These are phyloP conservation scores for Ptychadena robeensis DNA, from an alignment of 2,797 vertebrate genomes.

Conservation along the genomic window DNA sequence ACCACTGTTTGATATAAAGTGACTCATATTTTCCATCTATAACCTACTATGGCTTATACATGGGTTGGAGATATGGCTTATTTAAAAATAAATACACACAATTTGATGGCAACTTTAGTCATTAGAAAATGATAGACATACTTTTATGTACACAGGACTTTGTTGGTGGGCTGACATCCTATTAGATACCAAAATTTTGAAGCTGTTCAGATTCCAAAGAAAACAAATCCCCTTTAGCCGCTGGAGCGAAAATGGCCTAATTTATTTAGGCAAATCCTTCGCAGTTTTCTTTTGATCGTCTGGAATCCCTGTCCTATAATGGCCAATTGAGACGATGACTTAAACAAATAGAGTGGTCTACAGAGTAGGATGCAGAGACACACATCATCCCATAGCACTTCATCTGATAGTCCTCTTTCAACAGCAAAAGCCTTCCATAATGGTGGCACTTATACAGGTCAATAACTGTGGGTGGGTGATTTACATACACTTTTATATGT, in stretches of 20 bases:
- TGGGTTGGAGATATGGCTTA: no score
- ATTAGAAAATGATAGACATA: neutral
- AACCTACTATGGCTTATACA: no score
- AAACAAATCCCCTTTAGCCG: slow-evolving; percentile 41
- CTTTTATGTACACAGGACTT: neutral
- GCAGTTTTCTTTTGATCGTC: slow-evolving; percentile 41
- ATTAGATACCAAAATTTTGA: slow-evolving; percentile 25
- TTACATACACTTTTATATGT: slow-evolving; percentile 15
- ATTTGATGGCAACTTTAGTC: neutral
- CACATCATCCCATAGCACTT: slow-evolving; percentile 7
- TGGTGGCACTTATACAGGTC: slow-evolving; percentile 26
- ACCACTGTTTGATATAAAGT: no score
- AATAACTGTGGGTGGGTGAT: slow-evolving; percentile 16
- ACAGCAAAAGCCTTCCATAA: neutral
- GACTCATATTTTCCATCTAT: no score
- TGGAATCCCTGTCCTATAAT: slow-evolving; percentile 34
- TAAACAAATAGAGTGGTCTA: slow-evolving; percentile 30
- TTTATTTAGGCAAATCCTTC: slow-evolving; percentile 43
- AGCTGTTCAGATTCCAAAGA: slow-evolving; percentile 30
- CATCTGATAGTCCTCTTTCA: slow-evolving; percentile 31
- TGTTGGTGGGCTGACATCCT: slow-evolving; percentile 43
- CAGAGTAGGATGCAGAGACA: slow-evolving; percentile 4
- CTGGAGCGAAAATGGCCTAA: slow-evolving; percentile 28
- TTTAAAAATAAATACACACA: neutral
- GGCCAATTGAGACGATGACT: slow-evolving; percentile 41